Evolutionary conservation across 2,797 vertebrate species (phyloP).

Genomic region (Synaphobranchus kaupii): DNA sequence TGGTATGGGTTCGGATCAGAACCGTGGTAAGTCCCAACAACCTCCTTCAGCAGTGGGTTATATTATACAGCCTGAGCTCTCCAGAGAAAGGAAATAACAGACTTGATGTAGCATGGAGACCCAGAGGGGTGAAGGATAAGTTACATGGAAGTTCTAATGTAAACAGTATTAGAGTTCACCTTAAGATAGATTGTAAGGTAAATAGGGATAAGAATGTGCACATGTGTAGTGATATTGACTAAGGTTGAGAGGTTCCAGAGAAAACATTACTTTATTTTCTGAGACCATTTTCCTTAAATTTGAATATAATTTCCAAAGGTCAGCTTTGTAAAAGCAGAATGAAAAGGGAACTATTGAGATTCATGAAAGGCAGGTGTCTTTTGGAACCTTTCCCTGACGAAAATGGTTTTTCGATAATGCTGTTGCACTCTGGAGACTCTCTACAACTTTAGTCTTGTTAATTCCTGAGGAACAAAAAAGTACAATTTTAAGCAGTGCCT

Average conservation of each 20-base stretch:
- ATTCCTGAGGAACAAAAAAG: not conserved
- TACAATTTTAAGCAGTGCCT: not conserved
- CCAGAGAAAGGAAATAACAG: not conserved
- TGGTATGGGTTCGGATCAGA: slow-evolving; percentile 81
- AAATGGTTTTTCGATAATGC: not conserved
- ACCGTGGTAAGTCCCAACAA: slow-evolving; percentile 69
- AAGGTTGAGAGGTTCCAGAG: not conserved
- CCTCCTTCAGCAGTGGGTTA: not conserved
- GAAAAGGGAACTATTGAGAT: not conserved
- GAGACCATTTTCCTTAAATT: not conserved
- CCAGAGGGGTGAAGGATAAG: not conserved
- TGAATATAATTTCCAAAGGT: not conserved
- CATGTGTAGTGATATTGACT: not conserved
- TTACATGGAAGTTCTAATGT: not conserved
- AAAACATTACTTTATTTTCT: not conserved
- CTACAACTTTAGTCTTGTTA: not conserved
- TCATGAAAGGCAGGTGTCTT: not conserved
- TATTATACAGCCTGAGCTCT: not conserved
- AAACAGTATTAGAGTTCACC: not conserved
- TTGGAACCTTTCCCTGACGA: not conserved
- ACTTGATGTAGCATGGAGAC: not conserved
- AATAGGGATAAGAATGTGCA: not conserved
- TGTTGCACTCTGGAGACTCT: not conserved
- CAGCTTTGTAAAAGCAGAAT: not conserved
- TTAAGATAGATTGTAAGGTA: not conserved